These are phyloP conservation scores for Lasius fuliginosus DNA, from an alignment of 2,888 invertebrate genomes.

Conservation along the genomic window DNA sequence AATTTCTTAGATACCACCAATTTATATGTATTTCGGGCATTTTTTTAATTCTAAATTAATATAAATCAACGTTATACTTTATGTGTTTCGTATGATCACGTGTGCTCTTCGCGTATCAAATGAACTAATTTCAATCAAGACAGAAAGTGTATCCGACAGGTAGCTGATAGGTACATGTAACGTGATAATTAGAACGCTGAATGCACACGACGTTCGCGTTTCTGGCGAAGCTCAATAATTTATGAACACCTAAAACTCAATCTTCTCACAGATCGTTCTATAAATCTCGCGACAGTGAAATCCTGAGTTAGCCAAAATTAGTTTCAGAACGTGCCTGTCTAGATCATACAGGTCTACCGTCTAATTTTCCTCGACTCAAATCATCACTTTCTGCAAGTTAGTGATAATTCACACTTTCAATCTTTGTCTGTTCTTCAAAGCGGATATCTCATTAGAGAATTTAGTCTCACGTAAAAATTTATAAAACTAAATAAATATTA, in stretches of 20 bases:
- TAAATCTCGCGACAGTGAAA: conserved; percentile 54
- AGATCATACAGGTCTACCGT: conserved; percentile 35
- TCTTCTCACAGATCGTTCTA: conserved; percentile 51
- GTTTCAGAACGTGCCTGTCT: conserved; percentile 49
- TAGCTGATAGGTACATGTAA: conserved; percentile 53
- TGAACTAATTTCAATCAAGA: conserved; percentile 51
- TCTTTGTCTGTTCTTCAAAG: background rate
- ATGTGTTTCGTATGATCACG: background rate
- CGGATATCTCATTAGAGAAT: conserved; percentile 1
- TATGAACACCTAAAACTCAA: conserved; percentile 54
- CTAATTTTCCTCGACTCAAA: conserved; percentile 40
- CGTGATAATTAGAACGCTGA: conserved; percentile 54
- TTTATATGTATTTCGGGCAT: background rate
- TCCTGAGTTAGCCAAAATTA: conserved; percentile 53
- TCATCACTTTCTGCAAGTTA: conserved; percentile 39
- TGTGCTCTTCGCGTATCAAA: background rate
- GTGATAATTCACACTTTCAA: conserved; percentile 28
- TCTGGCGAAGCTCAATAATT: conserved; percentile 49
- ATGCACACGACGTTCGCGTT: conserved; percentile 50
- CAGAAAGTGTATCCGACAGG: conserved; percentile 48
- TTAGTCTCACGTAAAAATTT: background rate
- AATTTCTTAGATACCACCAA: background rate
- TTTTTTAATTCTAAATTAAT: conserved; percentile 1
- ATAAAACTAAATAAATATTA: background rate
- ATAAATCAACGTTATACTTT: background rate